Evolutionary conservation across 2,113 vertebrate genomes (phyloP).

Genomic region (Apaloderma vittatum): DNA sequence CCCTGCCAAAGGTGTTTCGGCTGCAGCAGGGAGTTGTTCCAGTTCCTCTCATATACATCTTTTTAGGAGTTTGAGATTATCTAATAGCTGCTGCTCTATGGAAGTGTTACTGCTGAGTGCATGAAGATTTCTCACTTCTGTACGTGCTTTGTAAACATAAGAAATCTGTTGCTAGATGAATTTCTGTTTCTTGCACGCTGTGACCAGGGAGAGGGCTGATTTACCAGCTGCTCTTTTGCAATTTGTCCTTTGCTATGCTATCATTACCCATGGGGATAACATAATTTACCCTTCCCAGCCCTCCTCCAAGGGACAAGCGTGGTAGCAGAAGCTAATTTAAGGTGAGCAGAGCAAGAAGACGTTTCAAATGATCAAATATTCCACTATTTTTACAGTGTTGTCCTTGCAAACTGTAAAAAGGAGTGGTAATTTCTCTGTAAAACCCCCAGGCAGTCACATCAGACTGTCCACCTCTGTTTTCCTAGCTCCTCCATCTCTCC

Average conservation of each 20-base stretch:
- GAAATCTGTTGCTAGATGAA: neutral
- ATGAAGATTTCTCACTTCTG: neutral
- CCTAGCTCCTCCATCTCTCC: neutral
- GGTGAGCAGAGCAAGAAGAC: neutral
- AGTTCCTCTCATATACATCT: accelerated
- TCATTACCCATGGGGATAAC: neutral
- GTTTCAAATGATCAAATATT: neutral
- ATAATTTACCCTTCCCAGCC: neutral
- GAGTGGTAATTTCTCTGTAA: neutral
- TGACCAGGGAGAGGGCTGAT: neutral
- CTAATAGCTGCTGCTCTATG: neutral
- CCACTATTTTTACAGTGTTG: neutral
- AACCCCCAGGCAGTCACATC: neutral
- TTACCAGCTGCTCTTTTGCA: neutral
- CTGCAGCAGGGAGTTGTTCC: accelerated
- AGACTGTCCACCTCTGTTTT: neutral
- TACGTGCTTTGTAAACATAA: neutral
- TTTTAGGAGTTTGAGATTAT: neutral
- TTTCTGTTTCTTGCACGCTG: neutral
- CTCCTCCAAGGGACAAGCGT: neutral
- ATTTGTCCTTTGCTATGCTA: neutral
- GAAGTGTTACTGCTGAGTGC: neutral
- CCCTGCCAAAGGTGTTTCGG: neutral
- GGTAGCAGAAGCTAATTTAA: accelerated
- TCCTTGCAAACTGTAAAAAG: neutral